phyloP scores from a whole-genome alignment of 2,113 vertebrate genomes.

The Sapajus apella region DNA sequence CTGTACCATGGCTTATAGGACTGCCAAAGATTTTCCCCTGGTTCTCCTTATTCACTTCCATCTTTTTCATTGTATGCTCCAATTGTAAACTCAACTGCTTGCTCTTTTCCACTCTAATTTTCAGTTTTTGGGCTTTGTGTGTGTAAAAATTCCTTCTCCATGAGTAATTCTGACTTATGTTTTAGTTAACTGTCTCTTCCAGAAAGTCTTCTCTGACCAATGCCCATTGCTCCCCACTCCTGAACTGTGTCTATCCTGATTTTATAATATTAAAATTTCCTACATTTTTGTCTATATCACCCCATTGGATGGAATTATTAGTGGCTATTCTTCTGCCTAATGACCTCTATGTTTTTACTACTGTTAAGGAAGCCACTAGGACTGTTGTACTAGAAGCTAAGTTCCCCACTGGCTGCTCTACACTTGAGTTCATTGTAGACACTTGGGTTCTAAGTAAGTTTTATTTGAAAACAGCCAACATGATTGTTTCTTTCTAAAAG shows the following conservation, averaged over 20 bases:
- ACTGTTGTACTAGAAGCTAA: conserved; percentile 46
- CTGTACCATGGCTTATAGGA: background rate
- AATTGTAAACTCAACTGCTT: background rate
- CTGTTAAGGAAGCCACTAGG: background rate
- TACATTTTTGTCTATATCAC: background rate
- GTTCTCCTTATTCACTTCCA: background rate
- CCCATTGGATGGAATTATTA: background rate
- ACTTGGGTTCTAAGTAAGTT: conserved; percentile 70
- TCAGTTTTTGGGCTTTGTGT: background rate
- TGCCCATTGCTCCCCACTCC: background rate
- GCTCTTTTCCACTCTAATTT: background rate
- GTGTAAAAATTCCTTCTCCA: background rate
- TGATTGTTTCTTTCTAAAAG: conserved; percentile 65
- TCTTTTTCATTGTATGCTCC: background rate
- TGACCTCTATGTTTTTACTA: conserved; percentile 66
- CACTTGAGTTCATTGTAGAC: conserved; percentile 63
- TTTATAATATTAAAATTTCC: background rate
- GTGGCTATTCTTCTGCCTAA: conserved; percentile 70
- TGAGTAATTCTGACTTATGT: background rate
- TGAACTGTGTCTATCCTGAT: background rate
- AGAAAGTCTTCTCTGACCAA: background rate
- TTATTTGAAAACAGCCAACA: conserved; percentile 53
- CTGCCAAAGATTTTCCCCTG: background rate
- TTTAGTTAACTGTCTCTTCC: background rate
- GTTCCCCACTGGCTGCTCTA: conserved; percentile 66